Evolutionary conservation across 2,888 invertebrate species (phyloP), one percentile per base, ranked within the genome.

Genomic region (Drosophila cognata): DNA sequence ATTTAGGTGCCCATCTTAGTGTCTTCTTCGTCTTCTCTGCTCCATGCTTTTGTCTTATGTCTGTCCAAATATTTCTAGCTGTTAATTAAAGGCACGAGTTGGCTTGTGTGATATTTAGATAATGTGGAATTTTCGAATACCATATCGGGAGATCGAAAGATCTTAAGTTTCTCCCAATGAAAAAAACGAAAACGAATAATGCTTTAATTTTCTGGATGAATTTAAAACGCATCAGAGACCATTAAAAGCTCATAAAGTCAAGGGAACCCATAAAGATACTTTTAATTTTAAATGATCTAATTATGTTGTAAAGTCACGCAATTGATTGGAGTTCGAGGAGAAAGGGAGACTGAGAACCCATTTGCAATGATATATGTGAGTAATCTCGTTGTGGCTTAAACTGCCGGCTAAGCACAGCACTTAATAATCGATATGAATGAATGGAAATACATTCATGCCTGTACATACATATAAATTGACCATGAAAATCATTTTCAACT

Each of bases 31-130:
- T 33, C 33, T 33, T 38, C 16, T 65, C 21, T 64, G 52, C 4
- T 43, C 21, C 8, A 35, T 58, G 69, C 46, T 28, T 64, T 57
- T 67, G 64, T 76, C 70, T 86, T 74, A 76, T 63, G 89, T 79
- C 75, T 84, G 88, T 84, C 80, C 82, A 89, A 85, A 85, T 84
- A 84, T 82, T 80, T 89, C 74, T 65, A 80, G 61, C 84, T 87
- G 89, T 82, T 85, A 85, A 85, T 85, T 85, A 89, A 87, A 61
- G 88, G 85, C 89, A 87, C 85, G 85, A 87, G 85, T 89, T 84
- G 52, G 89, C 70, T 73, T 79, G 72, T 70, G 81, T 60, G 70
- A 65, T 67, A 58, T 56, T 67, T 60, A 31, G 31, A 56, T 36
- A 61, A 65, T 74, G 69, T 75, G 80, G 80, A 77, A 82, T 87